These are phyloP conservation scores for Scaptomyza hsui DNA, from an alignment of 1,140 invertebrate genomes.

Conservation along the genomic window DNA sequence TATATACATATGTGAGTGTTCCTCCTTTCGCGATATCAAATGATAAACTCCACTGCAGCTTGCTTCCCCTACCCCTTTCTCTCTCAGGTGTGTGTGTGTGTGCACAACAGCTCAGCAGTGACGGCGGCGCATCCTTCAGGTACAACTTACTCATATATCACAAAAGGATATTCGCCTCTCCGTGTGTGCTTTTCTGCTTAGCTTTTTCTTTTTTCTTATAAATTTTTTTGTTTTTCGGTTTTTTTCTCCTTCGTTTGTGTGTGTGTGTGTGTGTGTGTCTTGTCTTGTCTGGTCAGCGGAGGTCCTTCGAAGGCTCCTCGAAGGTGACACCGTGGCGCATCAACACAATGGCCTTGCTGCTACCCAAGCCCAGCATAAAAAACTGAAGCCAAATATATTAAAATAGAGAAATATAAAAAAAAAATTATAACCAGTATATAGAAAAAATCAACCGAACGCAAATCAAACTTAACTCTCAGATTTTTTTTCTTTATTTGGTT, in stretches of 20 bases:
- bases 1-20: background rate
- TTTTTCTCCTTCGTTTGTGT: no score
- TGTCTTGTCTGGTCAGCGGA: slow-evolving; percentile 72
- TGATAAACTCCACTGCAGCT: slow-evolving; percentile 67
- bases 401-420: slow-evolving; percentile 38
- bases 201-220: slow-evolving; percentile 49
- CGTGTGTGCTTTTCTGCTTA: slow-evolving; percentile 80
- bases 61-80: slow-evolving; percentile 6
- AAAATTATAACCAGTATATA: slow-evolving; percentile 66
- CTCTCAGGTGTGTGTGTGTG: slow-evolving; percentile 62
- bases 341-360: slow-evolving; percentile 59
- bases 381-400: slow-evolving; percentile 44
- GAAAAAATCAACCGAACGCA: slow-evolving; percentile 44
- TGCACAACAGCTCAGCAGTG: slow-evolving; percentile 81
- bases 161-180: slow-evolving; percentile 75
- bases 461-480: slow-evolving; percentile 70
- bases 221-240: slow-evolving; percentile 43
- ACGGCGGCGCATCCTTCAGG: slow-evolving; percentile 69
- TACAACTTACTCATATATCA: slow-evolving; percentile 84
- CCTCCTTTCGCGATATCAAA: slow-evolving; percentile 67
- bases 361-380: slow-evolving; percentile 13
- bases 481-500: slow-evolving; percentile 65
- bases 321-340: slow-evolving; percentile 78
- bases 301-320: slow-evolving; percentile 44
- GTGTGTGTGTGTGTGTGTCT: no score